These are phyloP conservation scores for Pristionchus maxplancki DNA, from an alignment of 2,888 invertebrate genomes.

Conservation along the genomic window DNA sequence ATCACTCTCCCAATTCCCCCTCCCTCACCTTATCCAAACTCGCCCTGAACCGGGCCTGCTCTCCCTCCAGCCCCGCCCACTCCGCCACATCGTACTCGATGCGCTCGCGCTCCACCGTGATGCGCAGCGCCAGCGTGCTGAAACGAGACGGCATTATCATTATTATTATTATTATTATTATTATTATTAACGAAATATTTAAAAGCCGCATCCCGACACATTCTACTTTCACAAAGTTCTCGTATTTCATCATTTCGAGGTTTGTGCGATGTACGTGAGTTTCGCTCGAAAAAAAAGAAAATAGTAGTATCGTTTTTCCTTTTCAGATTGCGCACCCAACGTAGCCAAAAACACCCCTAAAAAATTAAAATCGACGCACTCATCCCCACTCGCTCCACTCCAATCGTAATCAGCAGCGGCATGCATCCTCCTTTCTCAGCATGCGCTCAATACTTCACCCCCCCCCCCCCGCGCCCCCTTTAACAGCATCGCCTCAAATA, in stretches of 20 bases:
- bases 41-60: conserved; percentile 64
- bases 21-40: conserved; percentile 68
- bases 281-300: too few species aligned
- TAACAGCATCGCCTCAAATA: too few species aligned
- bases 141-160: too few species aligned
- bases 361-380: too few species aligned
- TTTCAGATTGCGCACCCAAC: too few species aligned
- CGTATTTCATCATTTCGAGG: too few species aligned
- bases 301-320: too few species aligned
- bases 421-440: not conserved
- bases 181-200: not conserved
- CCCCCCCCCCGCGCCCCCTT: too few species aligned
- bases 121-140: conserved; percentile 62
- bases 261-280: too few species aligned
- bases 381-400: not conserved
- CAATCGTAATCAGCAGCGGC: not conserved
- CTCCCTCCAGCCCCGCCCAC: conserved; percentile 71
- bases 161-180: too few species aligned
- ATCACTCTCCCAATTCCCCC: not conserved
- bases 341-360: too few species aligned
- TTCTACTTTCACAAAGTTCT: too few species aligned
- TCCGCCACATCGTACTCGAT: conserved; percentile 66
- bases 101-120: conserved; percentile 60
- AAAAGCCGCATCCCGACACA: not conserved
- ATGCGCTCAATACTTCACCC: not conserved